Evolutionary conservation across 2,797 vertebrate genomes (phyloP), one percentile per base, ranked within the genome.

Genomic region (Falco cherrug): DNA sequence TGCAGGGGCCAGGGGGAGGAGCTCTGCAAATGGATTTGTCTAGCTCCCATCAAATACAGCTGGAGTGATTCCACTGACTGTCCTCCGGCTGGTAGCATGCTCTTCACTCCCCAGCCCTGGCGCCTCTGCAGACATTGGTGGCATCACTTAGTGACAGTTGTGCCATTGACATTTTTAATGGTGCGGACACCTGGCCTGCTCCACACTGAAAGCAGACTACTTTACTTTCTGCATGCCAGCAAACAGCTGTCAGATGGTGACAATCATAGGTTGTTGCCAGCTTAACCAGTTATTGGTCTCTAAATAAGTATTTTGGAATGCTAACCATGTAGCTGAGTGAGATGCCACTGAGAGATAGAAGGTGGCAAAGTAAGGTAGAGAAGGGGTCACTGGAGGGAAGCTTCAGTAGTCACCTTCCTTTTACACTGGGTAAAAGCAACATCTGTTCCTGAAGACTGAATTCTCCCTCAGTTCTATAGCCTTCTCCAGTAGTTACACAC

Each of bases 31-130:
- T 2, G 28, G 37, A 11, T n/a, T 70, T 29, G 16, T 50, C 26
- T 35, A 13, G 17, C 18, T 79, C 68, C 45, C 28, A n/a, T 11
- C 57, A 68, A 24, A 33, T 22, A 22, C 4, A 35, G 51, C n/a
- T 43, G 20, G 26, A 43, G 16, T 14, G 13, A 16, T 31, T 35
- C 20, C 25, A 9, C 4, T 5, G 25, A 13, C n/a, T 0, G 0
- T 54, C 37, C 29, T 56, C 60, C 0, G 21, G 24, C 75, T 69
- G 45, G 37, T 15, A 16, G 43, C 26, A 13, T 3, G 6, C 15
- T 18, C 35, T 25, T 47, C 26, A 2, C 15, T 33, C 29, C 43
- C 48, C 61, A 85, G 54, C 43, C 11, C 29, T 26, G 47, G n/a
- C 15, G 22, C 50, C 43, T 39, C 70, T 20, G 25, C 69, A 73